Evolutionary conservation across 2,797 vertebrate species (phyloP).

Genomic region (Neosilurus mollespiculum): DNA sequence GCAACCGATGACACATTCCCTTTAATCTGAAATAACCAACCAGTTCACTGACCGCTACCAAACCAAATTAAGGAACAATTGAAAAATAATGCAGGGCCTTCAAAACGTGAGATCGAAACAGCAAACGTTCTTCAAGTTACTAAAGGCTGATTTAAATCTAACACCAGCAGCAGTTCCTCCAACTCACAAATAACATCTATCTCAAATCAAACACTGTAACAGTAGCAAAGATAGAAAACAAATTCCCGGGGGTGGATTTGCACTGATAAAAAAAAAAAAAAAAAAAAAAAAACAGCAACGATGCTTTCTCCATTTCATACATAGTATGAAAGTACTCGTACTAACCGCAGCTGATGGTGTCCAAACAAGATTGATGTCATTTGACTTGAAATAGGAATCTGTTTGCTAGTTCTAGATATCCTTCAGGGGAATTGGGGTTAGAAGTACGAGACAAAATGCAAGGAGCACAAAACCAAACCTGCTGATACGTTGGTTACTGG

Average conservation of each 20-base stretch:
- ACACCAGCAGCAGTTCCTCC: neutral
- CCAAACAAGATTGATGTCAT: constrained; percentile 4
- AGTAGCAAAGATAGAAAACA: neutral
- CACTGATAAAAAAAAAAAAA: neutral
- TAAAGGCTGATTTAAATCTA: neutral
- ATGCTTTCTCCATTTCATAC: neutral
- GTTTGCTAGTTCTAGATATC: constrained; percentile 6
- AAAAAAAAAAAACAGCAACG: too few species aligned
- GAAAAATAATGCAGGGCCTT: neutral
- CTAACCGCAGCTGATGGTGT: neutral
- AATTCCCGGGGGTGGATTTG: neutral
- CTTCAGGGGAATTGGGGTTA: neutral
- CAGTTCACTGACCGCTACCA: too few species aligned
- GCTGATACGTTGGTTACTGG: neutral
- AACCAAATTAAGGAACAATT: too few species aligned
- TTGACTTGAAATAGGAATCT: neutral
- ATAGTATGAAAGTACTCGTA: neutral
- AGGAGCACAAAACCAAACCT: constrained; percentile 1
- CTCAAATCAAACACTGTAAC: neutral
- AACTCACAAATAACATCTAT: neutral
- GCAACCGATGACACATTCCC: too few species aligned
- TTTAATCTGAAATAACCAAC: too few species aligned
- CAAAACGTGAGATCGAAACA: neutral
- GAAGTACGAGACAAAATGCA: neutral
- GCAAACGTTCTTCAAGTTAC: neutral